Conservation (phyloP, 2,113 vertebrate genomes). For the Antennarius striatus region DNA sequence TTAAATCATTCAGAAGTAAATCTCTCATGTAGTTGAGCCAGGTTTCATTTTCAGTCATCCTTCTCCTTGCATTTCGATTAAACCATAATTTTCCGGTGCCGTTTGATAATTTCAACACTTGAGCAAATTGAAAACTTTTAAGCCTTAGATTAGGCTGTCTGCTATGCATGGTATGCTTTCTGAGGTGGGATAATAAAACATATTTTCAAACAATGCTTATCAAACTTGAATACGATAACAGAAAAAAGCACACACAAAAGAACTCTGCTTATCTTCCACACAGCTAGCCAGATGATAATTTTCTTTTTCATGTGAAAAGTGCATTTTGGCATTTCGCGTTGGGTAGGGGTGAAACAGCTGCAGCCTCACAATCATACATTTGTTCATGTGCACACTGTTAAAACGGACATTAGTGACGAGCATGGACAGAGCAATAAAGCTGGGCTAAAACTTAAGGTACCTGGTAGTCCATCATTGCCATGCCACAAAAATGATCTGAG, state of each 20-base stretch:
- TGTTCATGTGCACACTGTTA: no score
- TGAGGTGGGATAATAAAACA: slow-evolving; percentile 3
- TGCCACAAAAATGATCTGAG: no score
- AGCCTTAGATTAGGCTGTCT: not conserved
- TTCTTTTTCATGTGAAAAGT: slow-evolving; percentile 2
- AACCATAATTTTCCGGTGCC: not conserved
- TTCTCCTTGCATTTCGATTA: not conserved
- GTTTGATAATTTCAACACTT: not conserved
- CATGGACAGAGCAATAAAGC: no score
- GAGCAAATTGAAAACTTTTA: no score
- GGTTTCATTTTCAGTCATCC: not conserved
- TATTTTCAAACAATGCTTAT: slow-evolving; percentile 27
- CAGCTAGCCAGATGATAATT: not conserved
- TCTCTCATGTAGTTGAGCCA: not conserved
- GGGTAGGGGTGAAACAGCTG: not conserved
- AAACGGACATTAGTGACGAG: no score
- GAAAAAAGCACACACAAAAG: not conserved
- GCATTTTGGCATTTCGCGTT: not conserved
- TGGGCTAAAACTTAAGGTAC: no score
- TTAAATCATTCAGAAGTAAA: not conserved
- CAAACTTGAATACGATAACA: slow-evolving; percentile 6
- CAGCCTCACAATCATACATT: not conserved
- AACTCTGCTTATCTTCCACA: slow-evolving; percentile 4
- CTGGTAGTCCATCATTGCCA: no score
- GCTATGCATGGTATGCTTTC: not conserved